phyloP scores from a whole-genome alignment of 2,113 vertebrate species.

The Oxyruncus cristatus region DNA sequence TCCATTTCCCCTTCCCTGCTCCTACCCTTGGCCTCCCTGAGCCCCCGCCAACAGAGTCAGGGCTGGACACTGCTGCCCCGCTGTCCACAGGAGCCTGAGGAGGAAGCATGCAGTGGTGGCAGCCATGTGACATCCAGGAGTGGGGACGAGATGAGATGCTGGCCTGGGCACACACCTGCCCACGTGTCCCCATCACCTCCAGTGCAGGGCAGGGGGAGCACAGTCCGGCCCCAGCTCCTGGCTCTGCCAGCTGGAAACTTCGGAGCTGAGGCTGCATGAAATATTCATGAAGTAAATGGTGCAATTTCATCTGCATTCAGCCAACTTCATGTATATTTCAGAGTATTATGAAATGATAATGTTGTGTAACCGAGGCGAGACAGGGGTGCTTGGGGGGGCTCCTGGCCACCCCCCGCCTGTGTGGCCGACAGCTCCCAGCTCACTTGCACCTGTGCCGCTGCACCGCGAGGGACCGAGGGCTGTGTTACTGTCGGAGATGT shows the following conservation, averaged over 20 bases:
- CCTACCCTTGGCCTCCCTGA: rapidly evolving
- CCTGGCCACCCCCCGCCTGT: neutral
- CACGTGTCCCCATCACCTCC: rapidly evolving
- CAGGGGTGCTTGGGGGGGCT: neutral
- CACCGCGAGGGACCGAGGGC: neutral
- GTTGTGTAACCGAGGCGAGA: slow-evolving; percentile 62
- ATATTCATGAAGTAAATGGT: slow-evolving; percentile 83
- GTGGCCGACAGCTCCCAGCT: neutral
- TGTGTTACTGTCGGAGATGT: rapidly evolving
- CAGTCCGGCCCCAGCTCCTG: slow-evolving; percentile 11
- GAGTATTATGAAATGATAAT: slow-evolving; percentile 77
- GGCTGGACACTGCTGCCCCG: rapidly evolving
- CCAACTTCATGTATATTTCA: slow-evolving; percentile 83
- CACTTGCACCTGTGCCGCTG: rapidly evolving
- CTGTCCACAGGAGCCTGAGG: rapidly evolving
- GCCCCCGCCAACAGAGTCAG: neutral
- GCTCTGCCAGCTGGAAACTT: slow-evolving; percentile 70
- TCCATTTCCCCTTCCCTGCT: neutral
- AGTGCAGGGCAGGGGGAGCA: neutral
- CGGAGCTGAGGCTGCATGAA: slow-evolving; percentile 73
- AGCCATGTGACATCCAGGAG: rapidly evolving
- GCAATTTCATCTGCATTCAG: slow-evolving; percentile 82
- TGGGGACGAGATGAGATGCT: rapidly evolving
- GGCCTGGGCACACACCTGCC: neutral
- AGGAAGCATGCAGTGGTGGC: rapidly evolving